Percentiles rank a stretch among this genome's conserved stretches.
These are phyloP conservation scores for Erpobdella octoculata DNA, from an alignment of 2,888 invertebrate genomes.

Conservation along the genomic window DNA sequence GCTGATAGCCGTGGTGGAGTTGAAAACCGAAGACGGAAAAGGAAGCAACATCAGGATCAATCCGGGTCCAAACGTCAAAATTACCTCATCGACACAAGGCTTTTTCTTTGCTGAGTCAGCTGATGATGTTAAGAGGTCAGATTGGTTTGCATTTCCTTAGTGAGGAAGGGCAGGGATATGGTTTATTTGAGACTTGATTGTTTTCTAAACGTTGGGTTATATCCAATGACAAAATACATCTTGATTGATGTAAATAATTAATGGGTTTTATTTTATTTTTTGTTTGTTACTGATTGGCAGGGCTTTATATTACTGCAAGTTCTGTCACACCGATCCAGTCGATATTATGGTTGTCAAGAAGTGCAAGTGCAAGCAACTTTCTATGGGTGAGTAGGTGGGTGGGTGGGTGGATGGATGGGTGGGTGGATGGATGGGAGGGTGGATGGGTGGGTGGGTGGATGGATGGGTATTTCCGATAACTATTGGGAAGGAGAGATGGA, in stretches of 20 bases:
- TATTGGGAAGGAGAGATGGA: no score
- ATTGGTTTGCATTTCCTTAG: not conserved
- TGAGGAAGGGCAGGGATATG: no score
- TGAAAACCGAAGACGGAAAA: constrained; percentile 68
- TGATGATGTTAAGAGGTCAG: constrained; percentile 95
- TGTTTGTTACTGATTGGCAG: no score
- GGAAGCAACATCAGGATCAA: constrained; percentile 98
- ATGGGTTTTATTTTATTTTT: no score
- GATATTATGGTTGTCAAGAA: constrained; percentile 98
- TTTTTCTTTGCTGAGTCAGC: constrained; percentile 99
- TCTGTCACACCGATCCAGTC: constrained; percentile 95
- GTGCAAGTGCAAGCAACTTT: constrained; percentile 97
- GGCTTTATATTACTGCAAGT: constrained; percentile 74
- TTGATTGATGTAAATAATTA: no score
- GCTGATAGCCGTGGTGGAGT: constrained; percentile 70
- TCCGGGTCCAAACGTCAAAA: constrained; percentile 74
- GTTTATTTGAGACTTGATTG: no score
- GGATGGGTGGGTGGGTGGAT: no score
- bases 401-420: no score
- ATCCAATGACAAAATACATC: no score
- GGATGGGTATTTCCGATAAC: no score
- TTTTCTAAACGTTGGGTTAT: no score
- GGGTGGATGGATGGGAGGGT: no score
- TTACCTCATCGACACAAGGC: constrained; percentile 95
- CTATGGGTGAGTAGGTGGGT: constrained; percentile 69